Conservation (phyloP, 2,888 invertebrate genomes). For the Ceriagrion tenellum region DNA sequence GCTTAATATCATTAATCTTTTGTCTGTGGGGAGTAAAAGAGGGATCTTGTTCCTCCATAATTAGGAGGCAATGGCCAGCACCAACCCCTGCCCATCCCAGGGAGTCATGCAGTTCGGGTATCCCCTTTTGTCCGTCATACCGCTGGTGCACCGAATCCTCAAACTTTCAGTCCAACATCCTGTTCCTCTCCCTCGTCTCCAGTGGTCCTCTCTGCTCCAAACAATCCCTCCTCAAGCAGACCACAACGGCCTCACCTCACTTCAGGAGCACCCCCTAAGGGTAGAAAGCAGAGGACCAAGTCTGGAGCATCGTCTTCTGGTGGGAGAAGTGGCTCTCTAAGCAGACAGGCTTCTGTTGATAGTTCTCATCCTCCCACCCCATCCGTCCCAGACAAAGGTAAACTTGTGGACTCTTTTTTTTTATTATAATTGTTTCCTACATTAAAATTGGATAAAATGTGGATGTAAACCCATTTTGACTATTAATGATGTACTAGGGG, state of each 20-base stretch:
- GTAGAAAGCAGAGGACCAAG: slow-evolving; percentile 66
- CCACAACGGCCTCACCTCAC: slow-evolving; percentile 41
- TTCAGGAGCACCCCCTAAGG: slow-evolving; percentile 53
- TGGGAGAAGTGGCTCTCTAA: slow-evolving; percentile 61
- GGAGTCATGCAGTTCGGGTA: slow-evolving; percentile 53
- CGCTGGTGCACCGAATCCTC: slow-evolving; percentile 34
- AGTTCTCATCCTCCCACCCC: slow-evolving; percentile 62
- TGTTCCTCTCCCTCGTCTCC: slow-evolving; percentile 56
- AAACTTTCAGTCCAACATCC: slow-evolving; percentile 35
- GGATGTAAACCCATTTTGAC: no score
- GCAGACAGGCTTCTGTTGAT: slow-evolving; percentile 61
- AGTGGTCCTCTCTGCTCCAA: slow-evolving; percentile 49
- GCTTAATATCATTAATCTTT: no score
- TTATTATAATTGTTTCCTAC: neutral
- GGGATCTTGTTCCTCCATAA: neutral
- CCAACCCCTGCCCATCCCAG: slow-evolving; percentile 54
- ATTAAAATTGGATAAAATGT: no score
- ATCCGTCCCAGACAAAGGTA: slow-evolving; percentile 66
- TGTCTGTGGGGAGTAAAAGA: no score
- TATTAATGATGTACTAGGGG: no score
- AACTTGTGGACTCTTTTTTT: neutral
- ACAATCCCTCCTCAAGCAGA: slow-evolving; percentile 49
- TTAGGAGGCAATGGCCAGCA: slow-evolving; percentile 55
- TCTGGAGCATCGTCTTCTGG: slow-evolving; percentile 63
- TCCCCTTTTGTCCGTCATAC: slow-evolving; percentile 60